Conservation (phyloP, 1,140 invertebrate species). For the Vanessa tameamea region DNA sequence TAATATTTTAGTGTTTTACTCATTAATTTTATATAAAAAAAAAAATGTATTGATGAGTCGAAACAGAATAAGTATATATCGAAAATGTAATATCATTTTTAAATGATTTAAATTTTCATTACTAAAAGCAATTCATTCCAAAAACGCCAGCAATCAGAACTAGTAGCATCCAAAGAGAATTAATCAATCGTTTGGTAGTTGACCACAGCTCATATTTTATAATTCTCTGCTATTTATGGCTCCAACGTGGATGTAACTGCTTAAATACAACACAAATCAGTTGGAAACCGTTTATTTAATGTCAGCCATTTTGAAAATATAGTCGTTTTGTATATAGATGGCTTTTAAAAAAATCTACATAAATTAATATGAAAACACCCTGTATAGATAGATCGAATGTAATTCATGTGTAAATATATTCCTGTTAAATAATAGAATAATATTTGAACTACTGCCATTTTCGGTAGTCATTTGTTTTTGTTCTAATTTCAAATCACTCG, state of each 20-base stretch:
- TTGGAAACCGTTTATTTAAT: slow-evolving; percentile 46
- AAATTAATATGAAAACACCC: slow-evolving; percentile 24
- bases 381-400: slow-evolving; percentile 46
- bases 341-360: slow-evolving; percentile 47
- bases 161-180: background rate
- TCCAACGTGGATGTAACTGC: slow-evolving; percentile 18
- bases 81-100: no score
- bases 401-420: slow-evolving; percentile 50
- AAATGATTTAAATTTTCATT: background rate
- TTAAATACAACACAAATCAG: slow-evolving; percentile 27
- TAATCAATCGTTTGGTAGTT: slow-evolving; percentile 11
- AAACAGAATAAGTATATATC: no score
- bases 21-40: no score
- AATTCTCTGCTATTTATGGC: slow-evolving; percentile 15
- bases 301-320: slow-evolving; percentile 45
- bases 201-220: slow-evolving; percentile 22
- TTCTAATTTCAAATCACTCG: background rate
- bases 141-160: background rate
- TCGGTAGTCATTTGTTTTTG: slow-evolving; percentile 38
- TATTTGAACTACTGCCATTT: slow-evolving; percentile 44
- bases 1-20: no score
- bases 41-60: no score
- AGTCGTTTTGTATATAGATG: slow-evolving; percentile 63
- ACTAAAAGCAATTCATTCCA: background rate
- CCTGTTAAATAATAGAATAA: slow-evolving; percentile 35